Percentiles rank a stretch among this genome's conserved stretches.
Conservation (phyloP, 2,888 invertebrate genomes). For the Cacoxenus indagator region DNA sequence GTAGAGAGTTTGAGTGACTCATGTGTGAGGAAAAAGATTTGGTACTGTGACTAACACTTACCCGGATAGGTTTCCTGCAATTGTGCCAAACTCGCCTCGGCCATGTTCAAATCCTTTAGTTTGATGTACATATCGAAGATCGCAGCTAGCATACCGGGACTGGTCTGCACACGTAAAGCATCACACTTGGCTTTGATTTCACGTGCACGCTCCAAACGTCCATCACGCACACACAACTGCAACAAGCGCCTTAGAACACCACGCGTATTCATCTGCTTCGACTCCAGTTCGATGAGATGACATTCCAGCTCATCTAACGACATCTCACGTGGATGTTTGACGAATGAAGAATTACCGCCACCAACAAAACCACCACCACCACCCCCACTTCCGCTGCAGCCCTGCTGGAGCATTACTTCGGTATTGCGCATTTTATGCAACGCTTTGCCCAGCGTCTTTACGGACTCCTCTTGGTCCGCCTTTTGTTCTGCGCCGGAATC, state of each 20-base stretch:
- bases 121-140: constrained; percentile 76
- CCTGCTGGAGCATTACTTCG: constrained; percentile 54
- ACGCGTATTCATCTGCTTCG: constrained; percentile 77
- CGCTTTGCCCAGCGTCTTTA: constrained; percentile 47
- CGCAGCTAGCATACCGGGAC: constrained; percentile 78
- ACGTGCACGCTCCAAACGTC: constrained; percentile 73
- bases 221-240: constrained; percentile 74
- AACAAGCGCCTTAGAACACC: constrained; percentile 77
- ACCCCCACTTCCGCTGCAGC: not conserved
- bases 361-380: constrained; percentile 36
- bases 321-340: constrained; percentile 77
- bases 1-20: not conserved
- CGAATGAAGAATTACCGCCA: constrained; percentile 54
- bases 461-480: constrained; percentile 32
- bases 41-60: constrained; percentile 32
- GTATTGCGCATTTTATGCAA: constrained; percentile 70
- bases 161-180: constrained; percentile 72
- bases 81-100: constrained; percentile 73
- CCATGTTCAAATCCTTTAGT: constrained; percentile 73
- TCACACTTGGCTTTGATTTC: constrained; percentile 74
- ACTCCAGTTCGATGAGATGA: constrained; percentile 77
- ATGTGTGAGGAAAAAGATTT: not conserved
- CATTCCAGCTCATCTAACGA: constrained; percentile 75
- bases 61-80: constrained; percentile 72
- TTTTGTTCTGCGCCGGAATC: constrained; percentile 36